Evolutionary conservation across 2,113 vertebrate species (phyloP).

Genomic region (Cyphomyrus discorhynchus): DNA sequence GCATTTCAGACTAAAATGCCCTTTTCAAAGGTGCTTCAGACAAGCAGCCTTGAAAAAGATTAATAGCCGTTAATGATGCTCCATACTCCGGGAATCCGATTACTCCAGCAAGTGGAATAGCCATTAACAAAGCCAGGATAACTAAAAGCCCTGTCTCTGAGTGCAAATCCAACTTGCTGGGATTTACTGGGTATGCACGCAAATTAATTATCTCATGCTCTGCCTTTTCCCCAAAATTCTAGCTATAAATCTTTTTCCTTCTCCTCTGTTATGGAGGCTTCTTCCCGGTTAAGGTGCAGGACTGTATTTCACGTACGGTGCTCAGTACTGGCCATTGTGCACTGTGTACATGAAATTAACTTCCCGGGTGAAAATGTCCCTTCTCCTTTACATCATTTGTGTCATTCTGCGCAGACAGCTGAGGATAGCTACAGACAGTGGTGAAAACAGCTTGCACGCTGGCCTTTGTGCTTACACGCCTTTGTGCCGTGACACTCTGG

Average conservation of each 20-base stretch:
- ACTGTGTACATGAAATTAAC: background rate
- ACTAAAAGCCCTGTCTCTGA: background rate
- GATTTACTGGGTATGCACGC: background rate
- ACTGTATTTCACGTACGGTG: background rate
- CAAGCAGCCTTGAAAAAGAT: background rate
- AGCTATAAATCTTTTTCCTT: background rate
- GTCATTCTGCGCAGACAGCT: background rate
- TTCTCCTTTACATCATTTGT: background rate
- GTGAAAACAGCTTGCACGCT: background rate
- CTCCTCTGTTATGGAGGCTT: background rate
- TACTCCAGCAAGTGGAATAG: background rate
- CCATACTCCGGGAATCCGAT: background rate
- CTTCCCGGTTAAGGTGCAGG: background rate
- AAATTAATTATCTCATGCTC: background rate
- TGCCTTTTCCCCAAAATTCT: background rate
- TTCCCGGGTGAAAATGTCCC: background rate
- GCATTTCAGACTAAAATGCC: background rate
- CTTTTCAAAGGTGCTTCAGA: background rate
- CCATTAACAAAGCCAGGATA: background rate
- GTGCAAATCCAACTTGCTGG: background rate
- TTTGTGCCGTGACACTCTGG: background rate
- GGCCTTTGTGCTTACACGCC: no score
- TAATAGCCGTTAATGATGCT: background rate
- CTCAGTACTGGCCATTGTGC: background rate
- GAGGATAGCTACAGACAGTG: background rate